Percentiles rank a stretch among this genome's conserved stretches.
Conservation (phyloP, 2,888 invertebrate species). For the Zaprionus lineosus region DNA sequence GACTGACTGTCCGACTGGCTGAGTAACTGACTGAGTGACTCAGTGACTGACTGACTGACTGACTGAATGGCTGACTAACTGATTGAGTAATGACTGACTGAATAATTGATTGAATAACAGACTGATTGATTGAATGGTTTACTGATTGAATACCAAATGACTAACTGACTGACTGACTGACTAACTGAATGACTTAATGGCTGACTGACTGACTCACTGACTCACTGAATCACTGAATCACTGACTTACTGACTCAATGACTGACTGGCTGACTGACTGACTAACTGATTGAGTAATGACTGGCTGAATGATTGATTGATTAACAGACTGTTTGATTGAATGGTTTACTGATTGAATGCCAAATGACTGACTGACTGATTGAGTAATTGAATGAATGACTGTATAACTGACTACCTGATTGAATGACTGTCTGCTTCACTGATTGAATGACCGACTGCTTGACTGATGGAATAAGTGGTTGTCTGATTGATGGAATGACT, state of each 20-base stretch:
- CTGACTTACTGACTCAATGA: constrained; percentile 36
- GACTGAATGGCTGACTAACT: constrained; percentile 15
- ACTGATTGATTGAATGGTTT: too few species aligned
- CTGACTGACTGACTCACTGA: constrained; percentile 4
- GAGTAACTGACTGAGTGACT: too few species aligned
- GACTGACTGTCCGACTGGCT: constrained; percentile 19
- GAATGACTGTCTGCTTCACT: constrained; percentile 5
- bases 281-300: too few species aligned
- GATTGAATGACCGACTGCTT: neutral
- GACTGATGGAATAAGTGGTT: too few species aligned
- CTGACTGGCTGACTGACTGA: constrained; percentile 43
- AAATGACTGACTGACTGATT: too few species aligned
- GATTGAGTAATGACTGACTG: too few species aligned
- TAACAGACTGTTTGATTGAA: too few species aligned
- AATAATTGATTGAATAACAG: too few species aligned
- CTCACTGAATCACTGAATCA: neutral
- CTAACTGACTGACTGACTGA: too few species aligned
- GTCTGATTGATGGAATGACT: constrained; percentile 43
- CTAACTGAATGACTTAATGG: constrained; percentile 2
- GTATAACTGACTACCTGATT: neutral
- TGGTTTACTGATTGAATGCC: too few species aligned
- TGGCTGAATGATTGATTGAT: too few species aligned
- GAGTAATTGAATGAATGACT: constrained; percentile 1
- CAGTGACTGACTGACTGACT: constrained; percentile 46
- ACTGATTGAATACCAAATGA: too few species aligned